A percentile compares a stretch with the other conserved stretches of the same genome.
Evolutionary conservation across 92 coral and sea anemone genomes (phyloP).

Genomic region (Nematostella vectensis): DNA sequence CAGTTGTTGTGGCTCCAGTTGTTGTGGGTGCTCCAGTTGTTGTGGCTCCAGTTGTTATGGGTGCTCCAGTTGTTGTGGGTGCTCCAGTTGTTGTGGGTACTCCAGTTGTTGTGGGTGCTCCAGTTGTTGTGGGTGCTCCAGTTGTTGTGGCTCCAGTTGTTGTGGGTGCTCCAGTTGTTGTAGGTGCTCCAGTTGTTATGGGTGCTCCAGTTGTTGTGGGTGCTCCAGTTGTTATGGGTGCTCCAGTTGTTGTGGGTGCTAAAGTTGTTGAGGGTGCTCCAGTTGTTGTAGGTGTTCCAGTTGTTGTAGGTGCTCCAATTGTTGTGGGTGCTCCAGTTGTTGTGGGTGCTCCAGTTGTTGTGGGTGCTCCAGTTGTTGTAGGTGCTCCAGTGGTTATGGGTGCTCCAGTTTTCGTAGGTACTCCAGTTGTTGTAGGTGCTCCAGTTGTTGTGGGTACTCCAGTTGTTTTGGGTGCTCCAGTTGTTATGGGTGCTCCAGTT

Average conservation of each 20-base stretch:
- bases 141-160: background rate
- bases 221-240: background rate
- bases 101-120: background rate
- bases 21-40: too few species aligned
- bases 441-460: constrained; percentile 8
- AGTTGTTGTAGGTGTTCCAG: background rate
- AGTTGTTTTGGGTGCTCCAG: constrained; percentile 11
- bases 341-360: constrained; percentile 15
- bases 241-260: background rate
- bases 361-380: constrained; percentile 13
- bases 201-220: background rate
- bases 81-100: background rate
- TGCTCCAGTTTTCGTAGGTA: background rate
- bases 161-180: background rate
- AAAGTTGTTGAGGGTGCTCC: background rate
- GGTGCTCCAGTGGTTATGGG: constrained; percentile 1
- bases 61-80: background rate
- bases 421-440: constrained; percentile 9
- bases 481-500: constrained; percentile 6
- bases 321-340: constrained; percentile 9
- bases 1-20: constrained; percentile 1
- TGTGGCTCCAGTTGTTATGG: too few species aligned
- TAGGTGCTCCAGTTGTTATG: background rate
- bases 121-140: background rate
- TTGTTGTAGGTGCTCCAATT: background rate